These are phyloP conservation scores for Cyclargus thomasi DNA, from an alignment of 1,140 invertebrate species.

Conservation along the genomic window DNA sequence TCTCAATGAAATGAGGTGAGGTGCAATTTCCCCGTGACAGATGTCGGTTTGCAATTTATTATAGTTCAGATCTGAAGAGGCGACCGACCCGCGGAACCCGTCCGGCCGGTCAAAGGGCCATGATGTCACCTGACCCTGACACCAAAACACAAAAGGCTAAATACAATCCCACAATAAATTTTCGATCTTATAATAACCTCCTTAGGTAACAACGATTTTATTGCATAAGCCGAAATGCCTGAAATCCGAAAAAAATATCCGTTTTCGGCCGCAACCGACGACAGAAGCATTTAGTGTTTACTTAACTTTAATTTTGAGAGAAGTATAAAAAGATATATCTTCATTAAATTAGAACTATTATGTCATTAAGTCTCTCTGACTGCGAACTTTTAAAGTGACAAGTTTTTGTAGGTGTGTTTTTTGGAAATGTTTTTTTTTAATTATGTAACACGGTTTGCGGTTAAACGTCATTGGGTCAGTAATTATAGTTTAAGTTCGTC, in stretches of 20 bases:
- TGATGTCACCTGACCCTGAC: conserved; percentile 34
- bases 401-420: background rate
- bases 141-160: conserved; percentile 25
- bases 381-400: background rate
- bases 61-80: background rate
- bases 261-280: background rate
- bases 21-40: background rate
- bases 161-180: conserved; percentile 27
- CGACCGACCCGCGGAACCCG: conserved; percentile 19
- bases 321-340: no score
- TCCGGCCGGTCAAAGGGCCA: conserved; percentile 26
- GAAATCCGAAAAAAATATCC: conserved; percentile 4
- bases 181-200: conserved; percentile 27
- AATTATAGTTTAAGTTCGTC: conserved; percentile 8
- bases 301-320: background rate
- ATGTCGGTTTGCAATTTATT: conserved; percentile 11
- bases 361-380: no score
- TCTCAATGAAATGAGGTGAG: background rate
- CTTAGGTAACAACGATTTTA: conserved; percentile 19
- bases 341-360: no score
- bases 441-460: conserved; percentile 4
- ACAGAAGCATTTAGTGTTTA: background rate
- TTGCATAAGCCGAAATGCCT: conserved; percentile 19
- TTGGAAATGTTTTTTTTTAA: background rate
- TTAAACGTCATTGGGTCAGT: background rate